A percentile compares a stretch with the other conserved stretches of the same genome.
These are phyloP conservation scores for Pseudomugil tenellus DNA, from an alignment of 2,797 vertebrate genomes.

Conservation along the genomic window DNA sequence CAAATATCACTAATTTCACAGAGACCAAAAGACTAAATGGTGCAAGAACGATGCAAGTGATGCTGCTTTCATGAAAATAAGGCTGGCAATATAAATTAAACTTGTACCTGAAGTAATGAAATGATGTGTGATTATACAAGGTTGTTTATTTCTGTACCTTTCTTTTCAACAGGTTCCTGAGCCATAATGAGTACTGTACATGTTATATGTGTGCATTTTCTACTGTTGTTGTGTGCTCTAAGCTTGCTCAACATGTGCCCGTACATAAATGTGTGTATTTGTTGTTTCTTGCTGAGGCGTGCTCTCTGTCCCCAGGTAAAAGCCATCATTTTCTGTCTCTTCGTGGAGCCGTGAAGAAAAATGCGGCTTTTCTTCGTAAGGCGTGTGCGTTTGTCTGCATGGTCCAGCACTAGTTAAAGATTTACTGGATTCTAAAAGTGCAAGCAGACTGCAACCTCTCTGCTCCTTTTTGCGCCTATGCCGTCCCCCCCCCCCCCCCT, in stretches of 20 bases:
- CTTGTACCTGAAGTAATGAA: constrained; percentile 10
- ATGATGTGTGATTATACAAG: constrained; percentile 19
- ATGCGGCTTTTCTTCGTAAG: constrained; percentile 85
- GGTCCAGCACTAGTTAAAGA: constrained; percentile 66
- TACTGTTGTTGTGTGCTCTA: constrained; percentile 16
- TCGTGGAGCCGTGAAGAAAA: constrained; percentile 84
- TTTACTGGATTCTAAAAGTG: constrained; percentile 53
- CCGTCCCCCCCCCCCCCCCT: neutral
- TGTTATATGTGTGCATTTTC: constrained; percentile 24
- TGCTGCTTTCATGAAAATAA: constrained; percentile 3
- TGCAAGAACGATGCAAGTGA: constrained; percentile 6
- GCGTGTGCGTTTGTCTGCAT: constrained; percentile 83
- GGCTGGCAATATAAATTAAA: neutral
- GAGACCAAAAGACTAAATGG: constrained; percentile 18
- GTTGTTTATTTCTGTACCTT: constrained; percentile 17
- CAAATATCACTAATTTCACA: neutral
- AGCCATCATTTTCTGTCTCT: constrained; percentile 81
- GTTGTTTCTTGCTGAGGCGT: constrained; percentile 67
- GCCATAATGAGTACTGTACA: neutral
- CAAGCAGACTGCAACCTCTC: constrained; percentile 60
- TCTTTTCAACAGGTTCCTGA: constrained; percentile 11
- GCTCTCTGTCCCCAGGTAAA: constrained; percentile 82
- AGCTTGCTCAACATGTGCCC: constrained; percentile 29
- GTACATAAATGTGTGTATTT: constrained; percentile 26
- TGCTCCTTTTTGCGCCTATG: constrained; percentile 22